Evolutionary conservation across 2,888 invertebrate genomes (phyloP).

Genomic region (Hirtodrosophila confusa): DNA sequence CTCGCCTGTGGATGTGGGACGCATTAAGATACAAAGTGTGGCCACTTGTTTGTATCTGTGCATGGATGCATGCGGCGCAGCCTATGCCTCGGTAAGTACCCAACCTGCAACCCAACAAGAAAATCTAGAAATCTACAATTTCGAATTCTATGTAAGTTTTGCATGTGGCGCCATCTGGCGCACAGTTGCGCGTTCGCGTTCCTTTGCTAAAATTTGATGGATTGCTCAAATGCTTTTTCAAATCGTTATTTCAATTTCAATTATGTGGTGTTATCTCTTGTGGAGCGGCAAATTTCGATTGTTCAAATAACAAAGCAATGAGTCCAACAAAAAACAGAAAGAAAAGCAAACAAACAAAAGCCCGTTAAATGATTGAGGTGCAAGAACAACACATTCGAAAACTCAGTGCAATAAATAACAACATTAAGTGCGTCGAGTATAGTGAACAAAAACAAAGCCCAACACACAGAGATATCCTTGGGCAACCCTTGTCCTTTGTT

Average conservation of each 20-base stretch:
- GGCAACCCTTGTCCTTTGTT: conserved; percentile 48
- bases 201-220: conserved; percentile 14
- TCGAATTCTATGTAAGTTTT: neutral
- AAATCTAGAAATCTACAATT: neutral
- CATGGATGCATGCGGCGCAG: conserved; percentile 94
- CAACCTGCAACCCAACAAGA: neutral
- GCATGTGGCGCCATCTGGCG: conserved; percentile 14
- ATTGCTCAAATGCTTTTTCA: conserved; percentile 10
- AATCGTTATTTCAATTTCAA: conserved; percentile 35
- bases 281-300: conserved; percentile 56
- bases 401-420: conserved; percentile 62
- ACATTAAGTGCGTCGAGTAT: conserved; percentile 58
- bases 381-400: conserved; percentile 30
- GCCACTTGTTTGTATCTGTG: conserved; percentile 94
- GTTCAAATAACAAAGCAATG: conserved; percentile 43
- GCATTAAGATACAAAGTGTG: conserved; percentile 94
- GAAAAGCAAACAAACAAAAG: conserved; percentile 57
- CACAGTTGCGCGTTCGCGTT: no score
- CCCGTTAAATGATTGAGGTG: conserved; percentile 58
- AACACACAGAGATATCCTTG: conserved; percentile 30
- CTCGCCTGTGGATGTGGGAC: conserved; percentile 89
- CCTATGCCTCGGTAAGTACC: conserved; percentile 93
- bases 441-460: conserved; percentile 67
- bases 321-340: conserved; percentile 20
- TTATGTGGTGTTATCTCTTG: conserved; percentile 44